Evolutionary conservation across 2,888 invertebrate species (phyloP).

Genomic region (Zygothrica quintamaculata): DNA sequence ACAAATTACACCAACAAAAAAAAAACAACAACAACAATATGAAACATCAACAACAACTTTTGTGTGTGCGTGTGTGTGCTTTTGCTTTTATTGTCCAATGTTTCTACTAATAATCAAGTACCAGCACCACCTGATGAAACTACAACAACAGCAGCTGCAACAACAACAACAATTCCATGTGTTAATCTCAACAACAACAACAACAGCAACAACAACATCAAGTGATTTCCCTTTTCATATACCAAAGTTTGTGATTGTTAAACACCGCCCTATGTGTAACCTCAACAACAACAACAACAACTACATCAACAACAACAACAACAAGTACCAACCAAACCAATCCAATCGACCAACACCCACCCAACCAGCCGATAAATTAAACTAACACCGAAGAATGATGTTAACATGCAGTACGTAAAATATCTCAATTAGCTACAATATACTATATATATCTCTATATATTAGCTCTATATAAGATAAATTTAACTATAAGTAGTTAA

Average conservation of each 20-base stretch:
- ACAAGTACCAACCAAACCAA: slow-evolving; percentile 3
- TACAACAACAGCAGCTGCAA: slow-evolving; percentile 34
- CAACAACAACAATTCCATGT: slow-evolving; percentile 47
- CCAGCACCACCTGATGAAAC: slow-evolving; percentile 41
- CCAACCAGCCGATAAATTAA: slow-evolving; percentile 64
- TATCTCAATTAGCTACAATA: slow-evolving; percentile 43
- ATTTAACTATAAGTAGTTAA: slow-evolving; percentile 4
- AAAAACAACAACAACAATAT: slow-evolving; percentile 53
- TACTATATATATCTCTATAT: slow-evolving; percentile 31
- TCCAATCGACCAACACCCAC: slow-evolving; percentile 41
- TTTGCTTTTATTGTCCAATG: slow-evolving; percentile 58
- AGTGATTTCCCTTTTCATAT: slow-evolving; percentile 27
- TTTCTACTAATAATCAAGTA: slow-evolving; percentile 61
- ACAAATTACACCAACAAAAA: slow-evolving; percentile 54
- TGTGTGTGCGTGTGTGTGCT: slow-evolving; percentile 57
- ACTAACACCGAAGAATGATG: slow-evolving; percentile 78
- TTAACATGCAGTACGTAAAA: slow-evolving; percentile 71
- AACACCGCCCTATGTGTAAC: slow-evolving; percentile 41
- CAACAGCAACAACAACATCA: slow-evolving; percentile 33
- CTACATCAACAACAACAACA: slow-evolving; percentile 34
- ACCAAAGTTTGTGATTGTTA: slow-evolving; percentile 24
- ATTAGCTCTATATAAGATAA: not conserved
- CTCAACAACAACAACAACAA: slow-evolving; percentile 37
- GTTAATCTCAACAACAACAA: slow-evolving; percentile 36
- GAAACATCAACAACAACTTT: slow-evolving; percentile 53